Base-by-base conservation (phyloP, 2,797 vertebrate genomes). In the Dendrocincla fuliginosa region DNA sequence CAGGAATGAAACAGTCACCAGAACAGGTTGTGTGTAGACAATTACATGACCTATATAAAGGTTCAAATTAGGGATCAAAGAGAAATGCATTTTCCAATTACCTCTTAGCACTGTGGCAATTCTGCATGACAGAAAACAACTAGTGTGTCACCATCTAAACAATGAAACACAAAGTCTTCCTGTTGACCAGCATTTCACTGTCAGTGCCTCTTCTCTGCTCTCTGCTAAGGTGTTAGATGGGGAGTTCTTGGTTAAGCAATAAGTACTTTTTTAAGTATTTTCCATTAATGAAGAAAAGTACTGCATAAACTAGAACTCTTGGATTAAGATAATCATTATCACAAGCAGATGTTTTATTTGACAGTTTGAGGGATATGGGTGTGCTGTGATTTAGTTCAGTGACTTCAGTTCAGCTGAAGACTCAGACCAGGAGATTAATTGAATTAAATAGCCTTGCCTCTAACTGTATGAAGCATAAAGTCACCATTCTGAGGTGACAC, bases 341-440 rank as follows among this genome's bases (percentile, higher is more conserved):
- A 71, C 75, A 59, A 91, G 44, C 57, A 92, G 76, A 84, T 78
- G 82, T 67, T 91, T 89, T 68, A 71, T 53, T 71, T 78, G 79
- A 84, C 71, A 92, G 46, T 70, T 77, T 42, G 82, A 81, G 33
- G 69, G 61, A 56, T 42, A 68, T 18, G 57, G 27, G 49, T 53
- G 53, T 37, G 44, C 79, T 77, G 79, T 88, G 94, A 96, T 95
- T 94, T 65, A 91, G 39, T 75, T 83, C 75, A 77, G 78, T 77
- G 63, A 79, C 28, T 77, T 74, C 1, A 76, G 28, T 28, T 67
- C 65, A 68, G 3, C n/a, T 47, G 53, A 87, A 87, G 80, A 33
- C 35, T 50, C 52, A 41, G 59, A 37, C 32, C 16, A 5, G 18
- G 49, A 70, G n/a, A 69, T 37, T n/a, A 61, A 85, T 74, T 12